Evolutionary conservation across 2,797 vertebrate genomes (phyloP).

Genomic region (Enoplosus armatus): DNA sequence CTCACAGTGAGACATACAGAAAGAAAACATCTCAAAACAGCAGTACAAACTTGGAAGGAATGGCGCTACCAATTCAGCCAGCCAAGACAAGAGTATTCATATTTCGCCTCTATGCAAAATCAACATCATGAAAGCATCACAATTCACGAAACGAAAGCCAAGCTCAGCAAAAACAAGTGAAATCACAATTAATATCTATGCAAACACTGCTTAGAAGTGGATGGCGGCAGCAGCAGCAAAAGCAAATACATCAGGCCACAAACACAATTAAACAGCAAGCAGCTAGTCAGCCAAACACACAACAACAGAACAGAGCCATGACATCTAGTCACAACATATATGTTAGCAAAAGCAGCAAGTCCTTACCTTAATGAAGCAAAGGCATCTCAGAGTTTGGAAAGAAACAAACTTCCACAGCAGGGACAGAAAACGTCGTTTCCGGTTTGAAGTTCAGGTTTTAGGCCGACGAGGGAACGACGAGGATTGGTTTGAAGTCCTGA

Average conservation of each 20-base stretch:
- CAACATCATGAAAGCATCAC: not conserved
- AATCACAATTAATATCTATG: not conserved
- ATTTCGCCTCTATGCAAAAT: not conserved
- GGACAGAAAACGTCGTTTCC: not conserved
- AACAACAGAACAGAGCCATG: not conserved
- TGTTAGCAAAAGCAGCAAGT: not conserved
- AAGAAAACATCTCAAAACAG: not conserved
- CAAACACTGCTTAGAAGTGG: not conserved
- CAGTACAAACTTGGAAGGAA: not conserved
- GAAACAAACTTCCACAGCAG: not conserved
- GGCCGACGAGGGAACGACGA: not conserved
- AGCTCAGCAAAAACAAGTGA: not conserved
- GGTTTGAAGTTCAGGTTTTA: not conserved
- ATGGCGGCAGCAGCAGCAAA: not conserved
- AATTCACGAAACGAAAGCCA: not conserved
- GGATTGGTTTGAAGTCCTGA: not conserved
- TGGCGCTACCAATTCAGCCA: not conserved
- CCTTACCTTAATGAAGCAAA: not conserved
- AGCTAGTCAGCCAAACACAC: conserved; percentile 8
- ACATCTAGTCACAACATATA: too few species aligned
- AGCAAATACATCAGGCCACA: not conserved
- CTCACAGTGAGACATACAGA: not conserved
- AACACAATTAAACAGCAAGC: not conserved
- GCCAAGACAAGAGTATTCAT: conserved; percentile 9
- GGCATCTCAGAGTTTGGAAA: too few species aligned